Evolutionary conservation across 2,113 vertebrate species (phyloP).

Genomic region (Illadopsis cleaveri): DNA sequence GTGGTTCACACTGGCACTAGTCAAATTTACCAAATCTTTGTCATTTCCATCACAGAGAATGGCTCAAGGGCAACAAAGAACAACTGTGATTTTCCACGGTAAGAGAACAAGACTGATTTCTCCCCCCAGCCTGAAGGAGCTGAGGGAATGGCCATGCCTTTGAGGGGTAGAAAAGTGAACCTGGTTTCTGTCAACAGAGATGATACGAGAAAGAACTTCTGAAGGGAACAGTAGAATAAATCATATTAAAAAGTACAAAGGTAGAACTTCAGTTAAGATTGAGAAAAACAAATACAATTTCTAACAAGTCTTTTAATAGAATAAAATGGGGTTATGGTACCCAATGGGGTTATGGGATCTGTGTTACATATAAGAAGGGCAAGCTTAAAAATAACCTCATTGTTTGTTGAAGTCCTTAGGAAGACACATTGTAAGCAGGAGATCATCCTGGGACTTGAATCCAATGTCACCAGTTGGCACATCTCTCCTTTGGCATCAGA

Average conservation of each 20-base stretch:
- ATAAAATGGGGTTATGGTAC: neutral
- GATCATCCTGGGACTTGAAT: neutral
- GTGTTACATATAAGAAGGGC: neutral
- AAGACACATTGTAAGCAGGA: neutral
- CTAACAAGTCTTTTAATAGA: neutral
- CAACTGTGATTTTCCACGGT: neutral
- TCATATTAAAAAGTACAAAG: neutral
- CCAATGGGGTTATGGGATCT: neutral
- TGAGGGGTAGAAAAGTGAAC: neutral
- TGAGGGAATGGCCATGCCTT: too few species aligned
- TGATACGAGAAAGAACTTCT: neutral
- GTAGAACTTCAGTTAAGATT: neutral
- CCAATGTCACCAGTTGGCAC: neutral
- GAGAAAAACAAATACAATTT: neutral
- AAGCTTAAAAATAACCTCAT: neutral
- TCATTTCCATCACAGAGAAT: neutral
- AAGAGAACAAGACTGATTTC: neutral
- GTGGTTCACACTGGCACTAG: neutral
- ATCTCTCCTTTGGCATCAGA: neutral
- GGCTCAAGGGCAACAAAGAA: neutral
- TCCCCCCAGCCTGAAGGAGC: neutral
- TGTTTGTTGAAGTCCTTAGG: neutral
- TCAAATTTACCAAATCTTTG: neutral
- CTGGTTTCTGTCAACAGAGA: neutral
- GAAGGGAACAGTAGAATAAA: neutral